A percentile compares a stretch with the other conserved stretches of the same genome.
Evolutionary conservation across 2,888 invertebrate genomes (phyloP).

Genomic region (Tinea semifulvella): DNA sequence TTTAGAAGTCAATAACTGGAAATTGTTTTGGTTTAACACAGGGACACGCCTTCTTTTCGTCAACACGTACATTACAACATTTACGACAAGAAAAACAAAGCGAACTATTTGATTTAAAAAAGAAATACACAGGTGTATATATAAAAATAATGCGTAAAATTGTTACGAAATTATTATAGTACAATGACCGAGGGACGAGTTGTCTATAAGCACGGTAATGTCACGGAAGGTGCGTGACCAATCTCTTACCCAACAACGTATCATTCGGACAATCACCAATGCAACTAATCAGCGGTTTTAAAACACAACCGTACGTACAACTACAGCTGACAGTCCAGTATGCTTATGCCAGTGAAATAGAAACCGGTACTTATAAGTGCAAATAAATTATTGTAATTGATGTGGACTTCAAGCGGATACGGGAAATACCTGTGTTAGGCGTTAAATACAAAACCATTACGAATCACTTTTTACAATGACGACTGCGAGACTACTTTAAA

Average conservation of each 20-base stretch:
- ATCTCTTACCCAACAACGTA: slow-evolving; percentile 13
- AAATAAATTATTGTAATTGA: slow-evolving; percentile 17
- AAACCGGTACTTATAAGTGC: not conserved
- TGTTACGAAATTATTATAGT: slow-evolving; percentile 6
- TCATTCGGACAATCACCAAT: not conserved
- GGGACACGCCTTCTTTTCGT: too few species aligned
- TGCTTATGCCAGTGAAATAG: not conserved
- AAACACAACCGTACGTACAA: not conserved
- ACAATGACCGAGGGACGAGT: slow-evolving; percentile 4
- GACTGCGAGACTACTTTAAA: slow-evolving; percentile 18
- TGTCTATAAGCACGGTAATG: not conserved
- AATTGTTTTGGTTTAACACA: too few species aligned
- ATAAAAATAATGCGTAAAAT: not conserved
- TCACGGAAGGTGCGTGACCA: slow-evolving; percentile 24
- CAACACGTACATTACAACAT: too few species aligned
- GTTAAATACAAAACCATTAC: slow-evolving; percentile 17
- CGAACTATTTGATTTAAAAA: too few species aligned
- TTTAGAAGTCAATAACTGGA: too few species aligned
- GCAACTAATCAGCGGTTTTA: not conserved
- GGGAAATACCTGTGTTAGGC: slow-evolving; percentile 26
- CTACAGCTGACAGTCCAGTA: not conserved
- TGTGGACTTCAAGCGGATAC: slow-evolving; percentile 23
- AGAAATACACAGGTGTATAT: slow-evolving; percentile 5
- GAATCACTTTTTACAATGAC: slow-evolving; percentile 18
- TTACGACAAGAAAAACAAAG: too few species aligned